These are phyloP conservation scores for Andrena cerasifolii DNA, from an alignment of 1,140 invertebrate genomes.

Conservation along the genomic window DNA sequence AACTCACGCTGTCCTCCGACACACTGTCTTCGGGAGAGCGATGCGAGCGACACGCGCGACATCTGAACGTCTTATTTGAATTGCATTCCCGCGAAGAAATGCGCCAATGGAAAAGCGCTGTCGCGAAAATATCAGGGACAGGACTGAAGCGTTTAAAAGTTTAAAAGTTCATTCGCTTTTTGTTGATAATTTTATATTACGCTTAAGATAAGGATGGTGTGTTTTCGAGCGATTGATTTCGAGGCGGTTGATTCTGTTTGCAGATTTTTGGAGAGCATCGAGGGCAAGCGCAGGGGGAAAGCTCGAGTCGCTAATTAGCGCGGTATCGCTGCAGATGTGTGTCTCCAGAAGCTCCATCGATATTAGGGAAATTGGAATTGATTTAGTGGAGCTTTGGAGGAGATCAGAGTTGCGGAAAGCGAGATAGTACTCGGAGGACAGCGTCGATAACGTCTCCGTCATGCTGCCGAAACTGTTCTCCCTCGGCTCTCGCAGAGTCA, in stretches of 20 bases:
- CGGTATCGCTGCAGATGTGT: conserved; percentile 42
- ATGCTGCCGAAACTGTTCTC: conserved; percentile 6
- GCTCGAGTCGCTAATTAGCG: neutral
- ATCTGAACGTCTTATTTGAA: no score
- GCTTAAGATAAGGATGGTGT: neutral
- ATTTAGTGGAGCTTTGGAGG: neutral
- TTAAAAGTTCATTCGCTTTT: no score
- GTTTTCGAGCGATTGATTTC: neutral
- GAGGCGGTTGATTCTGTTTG: neutral
- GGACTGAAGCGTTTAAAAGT: no score
- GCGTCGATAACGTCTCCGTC: conserved; percentile 1
- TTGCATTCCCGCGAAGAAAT: no score
- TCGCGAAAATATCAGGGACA: no score
- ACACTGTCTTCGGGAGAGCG: no score
- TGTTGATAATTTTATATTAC: no score
- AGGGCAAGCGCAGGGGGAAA: neutral
- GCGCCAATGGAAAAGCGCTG: no score
- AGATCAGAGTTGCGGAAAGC: neutral
- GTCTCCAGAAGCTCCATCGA: neutral
- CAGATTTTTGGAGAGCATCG: neutral
- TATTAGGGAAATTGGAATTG: conserved; percentile 10
- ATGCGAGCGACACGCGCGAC: no score
- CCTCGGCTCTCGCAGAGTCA: conserved; percentile 27
- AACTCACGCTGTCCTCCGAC: no score
- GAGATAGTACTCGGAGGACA: neutral